Evolutionary conservation across 2,888 invertebrate genomes (phyloP).

Genomic region (Napeogenes sylphis): DNA sequence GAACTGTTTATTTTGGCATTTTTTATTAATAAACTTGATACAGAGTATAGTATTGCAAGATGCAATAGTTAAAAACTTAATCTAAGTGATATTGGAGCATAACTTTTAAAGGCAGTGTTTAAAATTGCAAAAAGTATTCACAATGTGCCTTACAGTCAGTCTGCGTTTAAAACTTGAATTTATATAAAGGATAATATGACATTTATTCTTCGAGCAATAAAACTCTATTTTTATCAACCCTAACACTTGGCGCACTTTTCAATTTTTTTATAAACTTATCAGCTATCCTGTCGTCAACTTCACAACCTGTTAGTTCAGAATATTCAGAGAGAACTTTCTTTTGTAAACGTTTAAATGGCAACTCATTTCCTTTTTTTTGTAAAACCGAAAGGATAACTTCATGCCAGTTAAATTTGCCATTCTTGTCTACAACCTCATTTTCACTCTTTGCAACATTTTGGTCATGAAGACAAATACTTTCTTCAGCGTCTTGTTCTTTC

Average conservation of each 20-base stretch:
- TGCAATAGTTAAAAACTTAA: constrained; percentile 14
- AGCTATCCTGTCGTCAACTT: constrained; percentile 79
- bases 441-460: constrained; percentile 70
- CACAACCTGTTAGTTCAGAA: constrained; percentile 66
- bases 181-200: constrained; percentile 8
- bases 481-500: constrained; percentile 46
- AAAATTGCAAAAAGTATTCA: constrained; percentile 15
- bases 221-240: constrained; percentile 80
- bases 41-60: constrained; percentile 15
- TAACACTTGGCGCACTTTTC: constrained; percentile 80
- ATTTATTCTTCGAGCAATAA: constrained; percentile 40
- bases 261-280: constrained; percentile 85
- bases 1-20: constrained; percentile 15
- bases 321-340: constrained; percentile 86
- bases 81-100: constrained; percentile 15
- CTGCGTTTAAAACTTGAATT: constrained; percentile 11
- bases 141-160: constrained; percentile 20
- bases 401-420: constrained; percentile 72
- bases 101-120: constrained; percentile 25
- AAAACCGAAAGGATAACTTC: constrained; percentile 70
- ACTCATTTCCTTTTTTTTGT: constrained; percentile 77
- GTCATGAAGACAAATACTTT: constrained; percentile 63
- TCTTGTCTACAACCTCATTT: constrained; percentile 37
- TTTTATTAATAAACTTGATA: constrained; percentile 13
- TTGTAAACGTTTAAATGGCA: constrained; percentile 84